Percentiles rank a stretch among this genome's conserved stretches.
Evolutionary conservation across 2,888 invertebrate genomes (phyloP).

Genomic region (Archips xylosteana): DNA sequence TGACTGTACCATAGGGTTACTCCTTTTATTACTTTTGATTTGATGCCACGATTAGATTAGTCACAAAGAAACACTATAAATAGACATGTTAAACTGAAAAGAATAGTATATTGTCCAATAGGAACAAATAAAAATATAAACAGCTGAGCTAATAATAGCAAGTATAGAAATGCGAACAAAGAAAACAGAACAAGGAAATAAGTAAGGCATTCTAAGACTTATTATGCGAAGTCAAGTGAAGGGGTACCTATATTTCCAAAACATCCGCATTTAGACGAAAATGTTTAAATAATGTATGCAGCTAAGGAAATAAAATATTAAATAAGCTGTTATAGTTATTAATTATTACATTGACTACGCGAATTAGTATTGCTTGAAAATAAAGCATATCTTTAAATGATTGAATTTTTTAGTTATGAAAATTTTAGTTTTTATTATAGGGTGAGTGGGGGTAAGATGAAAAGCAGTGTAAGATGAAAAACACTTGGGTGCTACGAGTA

Average conservation of each 20-base stretch:
- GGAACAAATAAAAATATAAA: background rate
- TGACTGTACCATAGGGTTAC: too few species aligned
- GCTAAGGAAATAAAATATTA: too few species aligned
- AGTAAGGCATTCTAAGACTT: background rate
- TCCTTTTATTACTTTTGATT: background rate
- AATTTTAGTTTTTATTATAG: too few species aligned
- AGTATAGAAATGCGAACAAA: conserved; percentile 28
- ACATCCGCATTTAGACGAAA: background rate
- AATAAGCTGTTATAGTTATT: too few species aligned
- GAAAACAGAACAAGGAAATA: conserved; percentile 5
- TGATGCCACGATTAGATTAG: background rate
- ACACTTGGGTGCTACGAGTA: too few species aligned
- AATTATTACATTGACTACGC: background rate
- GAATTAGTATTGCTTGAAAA: conserved; percentile 43
- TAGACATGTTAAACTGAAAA: background rate
- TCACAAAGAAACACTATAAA: conserved; percentile 39
- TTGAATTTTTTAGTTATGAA: too few species aligned
- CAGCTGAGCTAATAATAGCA: background rate
- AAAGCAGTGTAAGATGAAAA: too few species aligned
- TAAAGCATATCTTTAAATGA: too few species aligned
- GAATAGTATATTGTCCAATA: background rate
- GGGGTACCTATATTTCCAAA: conserved; percentile 6
- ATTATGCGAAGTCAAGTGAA: conserved; percentile 6
- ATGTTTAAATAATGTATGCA: background rate
- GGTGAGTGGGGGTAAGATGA: too few species aligned